These are phyloP conservation scores for Protobothrops flavoviridis DNA, from an alignment of 2,113 vertebrate genomes.

Conservation along the genomic window DNA sequence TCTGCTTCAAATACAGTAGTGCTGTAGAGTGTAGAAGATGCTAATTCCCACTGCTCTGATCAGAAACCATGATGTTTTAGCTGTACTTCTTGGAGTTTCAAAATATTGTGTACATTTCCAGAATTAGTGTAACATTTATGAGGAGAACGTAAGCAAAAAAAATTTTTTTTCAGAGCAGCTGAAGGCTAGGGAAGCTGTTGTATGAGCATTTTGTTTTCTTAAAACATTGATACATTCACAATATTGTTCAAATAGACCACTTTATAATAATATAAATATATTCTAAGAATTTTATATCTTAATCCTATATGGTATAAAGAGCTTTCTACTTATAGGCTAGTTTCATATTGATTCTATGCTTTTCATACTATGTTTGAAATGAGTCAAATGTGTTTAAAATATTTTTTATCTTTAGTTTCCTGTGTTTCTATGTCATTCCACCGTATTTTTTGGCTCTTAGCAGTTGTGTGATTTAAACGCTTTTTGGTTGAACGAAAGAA, in stretches of 20 bases:
- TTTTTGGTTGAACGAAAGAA: slow-evolving; percentile 5
- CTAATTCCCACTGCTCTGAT: neutral
- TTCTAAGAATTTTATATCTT: neutral
- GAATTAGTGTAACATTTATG: neutral
- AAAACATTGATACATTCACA: neutral
- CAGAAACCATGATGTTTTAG: neutral
- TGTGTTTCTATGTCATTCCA: slow-evolving; percentile 2
- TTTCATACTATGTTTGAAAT: neutral
- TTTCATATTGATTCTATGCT: slow-evolving; percentile 1
- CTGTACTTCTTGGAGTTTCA: neutral
- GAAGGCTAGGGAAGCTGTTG: neutral
- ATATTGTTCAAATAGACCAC: neutral
- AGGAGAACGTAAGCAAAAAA: neutral
- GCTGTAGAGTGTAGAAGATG: neutral
- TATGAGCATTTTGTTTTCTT: neutral
- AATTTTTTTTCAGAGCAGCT: neutral
- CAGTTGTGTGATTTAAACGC: slow-evolving; percentile 1
- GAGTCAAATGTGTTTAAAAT: slow-evolving; percentile 10
- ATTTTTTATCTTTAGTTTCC: slow-evolving; percentile 16
- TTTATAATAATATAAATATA: neutral
- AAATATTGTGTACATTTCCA: neutral
- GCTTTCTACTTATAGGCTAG: neutral
- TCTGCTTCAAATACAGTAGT: neutral
- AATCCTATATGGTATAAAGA: neutral
- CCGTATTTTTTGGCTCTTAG: neutral